A percentile compares a stretch with the other conserved stretches of the same genome.
phyloP scores from a whole-genome alignment of 2,888 invertebrate species.

The Drosophila acutilabella region DNA sequence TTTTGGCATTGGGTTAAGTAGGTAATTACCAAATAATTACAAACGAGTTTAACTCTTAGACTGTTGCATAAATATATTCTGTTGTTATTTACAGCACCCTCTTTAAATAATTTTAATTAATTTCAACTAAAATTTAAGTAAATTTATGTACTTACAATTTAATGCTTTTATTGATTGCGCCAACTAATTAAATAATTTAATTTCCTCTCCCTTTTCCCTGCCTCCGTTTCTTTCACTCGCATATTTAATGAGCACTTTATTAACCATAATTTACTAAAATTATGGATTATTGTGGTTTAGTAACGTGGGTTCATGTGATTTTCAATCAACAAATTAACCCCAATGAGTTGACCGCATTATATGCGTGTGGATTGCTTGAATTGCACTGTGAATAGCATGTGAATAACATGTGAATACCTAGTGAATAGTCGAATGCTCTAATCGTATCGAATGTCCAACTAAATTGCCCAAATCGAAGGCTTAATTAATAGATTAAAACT shows the following conservation, averaged over 20 bases:
- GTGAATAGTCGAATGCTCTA: neutral
- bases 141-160: neutral
- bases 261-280: slow-evolving; percentile 61
- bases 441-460: slow-evolving; percentile 1
- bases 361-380: slow-evolving; percentile 62
- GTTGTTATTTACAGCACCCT: too few species aligned
- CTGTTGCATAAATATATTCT: too few species aligned
- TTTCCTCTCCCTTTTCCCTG: neutral
- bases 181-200: neutral
- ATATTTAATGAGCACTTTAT: slow-evolving; percentile 9
- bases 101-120: too few species aligned
- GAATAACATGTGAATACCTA: slow-evolving; percentile 27
- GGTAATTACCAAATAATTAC: neutral
- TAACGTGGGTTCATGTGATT: slow-evolving; percentile 29
- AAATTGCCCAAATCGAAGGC: slow-evolving; percentile 55
- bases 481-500: slow-evolving; percentile 79
- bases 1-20: neutral
- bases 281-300: slow-evolving; percentile 29
- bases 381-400: slow-evolving; percentile 30
- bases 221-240: neutral
- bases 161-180: neutral
- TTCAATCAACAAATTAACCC: slow-evolving; percentile 74
- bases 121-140: too few species aligned
- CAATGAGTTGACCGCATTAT: slow-evolving; percentile 62
- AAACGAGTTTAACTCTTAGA: too few species aligned